Conservation (phyloP, 2,888 invertebrate genomes). For the Sicus ferrugineus region DNA sequence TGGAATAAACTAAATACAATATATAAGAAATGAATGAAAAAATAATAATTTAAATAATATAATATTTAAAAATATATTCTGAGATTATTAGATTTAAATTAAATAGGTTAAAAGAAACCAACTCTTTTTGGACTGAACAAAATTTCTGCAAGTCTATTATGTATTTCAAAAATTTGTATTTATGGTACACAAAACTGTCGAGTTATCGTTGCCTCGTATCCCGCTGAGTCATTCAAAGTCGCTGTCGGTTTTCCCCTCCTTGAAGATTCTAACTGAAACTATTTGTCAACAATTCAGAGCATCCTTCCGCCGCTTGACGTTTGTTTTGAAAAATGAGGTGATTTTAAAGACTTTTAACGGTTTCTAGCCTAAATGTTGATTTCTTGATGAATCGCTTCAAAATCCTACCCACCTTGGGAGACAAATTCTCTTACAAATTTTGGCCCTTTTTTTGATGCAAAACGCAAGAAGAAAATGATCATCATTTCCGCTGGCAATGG, state of each 20-base stretch:
- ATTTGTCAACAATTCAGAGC: background rate
- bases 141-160: no score
- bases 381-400: slow-evolving; percentile 24
- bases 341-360: slow-evolving; percentile 18
- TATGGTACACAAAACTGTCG: background rate
- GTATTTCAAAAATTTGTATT: background rate
- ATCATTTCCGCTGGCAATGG: slow-evolving; percentile 52
- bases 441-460: slow-evolving; percentile 51
- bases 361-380: slow-evolving; percentile 7
- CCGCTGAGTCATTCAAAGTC: no score
- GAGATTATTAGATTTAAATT: background rate
- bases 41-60: no score
- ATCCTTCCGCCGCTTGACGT: no score
- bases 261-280: no score
- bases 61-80: no score
- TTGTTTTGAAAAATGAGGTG: background rate
- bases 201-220: background rate
- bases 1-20: no score
- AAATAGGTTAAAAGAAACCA: background rate
- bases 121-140: no score
- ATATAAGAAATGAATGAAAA: no score
- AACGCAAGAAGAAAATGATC: slow-evolving; percentile 51
- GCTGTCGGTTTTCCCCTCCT: no score
- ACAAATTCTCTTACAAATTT: slow-evolving; percentile 55
- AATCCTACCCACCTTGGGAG: background rate